Evolutionary conservation across 2,797 vertebrate species (phyloP), one percentile per base, ranked within the genome.

Genomic region (Neoniphon sammara): DNA sequence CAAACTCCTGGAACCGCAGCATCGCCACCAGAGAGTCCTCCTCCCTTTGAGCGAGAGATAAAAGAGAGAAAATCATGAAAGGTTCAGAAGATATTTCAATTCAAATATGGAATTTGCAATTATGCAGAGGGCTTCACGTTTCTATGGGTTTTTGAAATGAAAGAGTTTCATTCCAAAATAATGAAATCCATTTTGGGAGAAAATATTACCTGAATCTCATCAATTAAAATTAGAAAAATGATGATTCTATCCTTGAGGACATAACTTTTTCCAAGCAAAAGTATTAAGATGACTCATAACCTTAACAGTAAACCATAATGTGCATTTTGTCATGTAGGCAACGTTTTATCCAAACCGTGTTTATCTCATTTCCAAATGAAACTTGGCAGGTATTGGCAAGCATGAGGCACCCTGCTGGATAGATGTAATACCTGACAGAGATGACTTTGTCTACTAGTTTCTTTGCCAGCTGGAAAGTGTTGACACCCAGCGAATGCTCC

Each of bases 1-100:
- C 97, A 0, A 94, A 97, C 90, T 98, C 97, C 84, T 97, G 93
- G 83, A 97, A 87, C 66, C 95, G 91, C 90, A 98, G 89, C 94
- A 98, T 97, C 0, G 97, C 94, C 82, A 97, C 79, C 80, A 97
- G 85, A 66, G 93, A 82, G 59, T 96, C 94, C 71, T 96, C 94
- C 81, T 96, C 96, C 18, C 94, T 95, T 67, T n/a, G 39, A 55
- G 31, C 14, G 50, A 21, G 55, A 49, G 44, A 70, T 77, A 86
- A 39, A 27, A 27, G 23, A 21, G 9, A 10, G 7, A 31, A 63
- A 31, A 39, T 36, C 5, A 7, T 68, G 27, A 9, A 42, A 9
- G 18, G 66, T 27, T 1, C 23, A 8, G 36, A 23, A 66, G 57
- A 50, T 9, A 2, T 18, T 12, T 5, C 15, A 56, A 8, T 18